Evolutionary conservation across 1,140 invertebrate species (phyloP).

Genomic region (Agrypnia vestita): DNA sequence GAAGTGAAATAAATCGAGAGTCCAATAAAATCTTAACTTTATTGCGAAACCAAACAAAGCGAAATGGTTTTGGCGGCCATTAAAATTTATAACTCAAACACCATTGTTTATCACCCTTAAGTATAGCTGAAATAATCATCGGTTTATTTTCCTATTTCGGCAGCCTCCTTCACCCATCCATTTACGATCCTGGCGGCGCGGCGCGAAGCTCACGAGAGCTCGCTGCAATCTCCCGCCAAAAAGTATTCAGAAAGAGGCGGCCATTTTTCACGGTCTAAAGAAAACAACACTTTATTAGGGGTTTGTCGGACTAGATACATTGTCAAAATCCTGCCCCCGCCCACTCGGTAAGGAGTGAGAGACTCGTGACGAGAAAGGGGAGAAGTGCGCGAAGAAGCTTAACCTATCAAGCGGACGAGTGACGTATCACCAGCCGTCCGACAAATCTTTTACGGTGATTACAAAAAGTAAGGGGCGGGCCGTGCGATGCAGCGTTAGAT

Average conservation of each 20-base stretch:
- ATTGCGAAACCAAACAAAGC: slow-evolving; percentile 22
- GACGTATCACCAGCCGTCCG: slow-evolving; percentile 19
- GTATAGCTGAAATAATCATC: slow-evolving; percentile 39
- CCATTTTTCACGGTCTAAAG: slow-evolving; percentile 46
- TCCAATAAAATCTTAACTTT: slow-evolving; percentile 27
- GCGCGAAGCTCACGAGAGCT: slow-evolving; percentile 30
- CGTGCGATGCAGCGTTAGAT: neutral
- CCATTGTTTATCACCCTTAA: slow-evolving; percentile 43
- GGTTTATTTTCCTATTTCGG: slow-evolving; percentile 41
- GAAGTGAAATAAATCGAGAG: slow-evolving; percentile 22
- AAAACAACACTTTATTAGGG: slow-evolving; percentile 48
- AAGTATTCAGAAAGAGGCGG: slow-evolving; percentile 44
- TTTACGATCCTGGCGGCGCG: slow-evolving; percentile 4
- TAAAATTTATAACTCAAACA: slow-evolving; percentile 39
- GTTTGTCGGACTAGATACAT: slow-evolving; percentile 32
- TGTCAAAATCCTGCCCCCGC: slow-evolving; percentile 14
- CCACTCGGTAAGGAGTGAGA: neutral
- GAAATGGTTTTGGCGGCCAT: slow-evolving; percentile 26
- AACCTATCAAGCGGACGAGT: slow-evolving; percentile 32
- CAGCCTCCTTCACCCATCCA: slow-evolving; percentile 18
- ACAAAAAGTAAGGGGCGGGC: neutral
- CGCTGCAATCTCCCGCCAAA: slow-evolving; percentile 33
- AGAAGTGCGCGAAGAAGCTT: slow-evolving; percentile 7
- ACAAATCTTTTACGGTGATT: slow-evolving; percentile 36
- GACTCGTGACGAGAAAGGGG: neutral